Evolutionary conservation across 1,140 invertebrate genomes (phyloP), one percentile per base, ranked within the genome.

Genomic region (Rhopalosiphum maidis): DNA sequence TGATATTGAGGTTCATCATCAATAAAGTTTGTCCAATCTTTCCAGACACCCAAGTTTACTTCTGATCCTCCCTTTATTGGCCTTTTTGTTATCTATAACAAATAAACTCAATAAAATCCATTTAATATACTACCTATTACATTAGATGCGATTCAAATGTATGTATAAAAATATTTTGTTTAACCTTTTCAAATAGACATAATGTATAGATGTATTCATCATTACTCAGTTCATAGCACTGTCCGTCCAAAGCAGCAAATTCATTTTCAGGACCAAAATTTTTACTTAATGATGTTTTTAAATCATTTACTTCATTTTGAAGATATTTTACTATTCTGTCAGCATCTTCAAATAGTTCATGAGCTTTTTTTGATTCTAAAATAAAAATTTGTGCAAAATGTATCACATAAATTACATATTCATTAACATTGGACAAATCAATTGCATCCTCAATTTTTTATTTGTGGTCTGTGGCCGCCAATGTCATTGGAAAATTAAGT

Each of bases 171-270:
- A 25, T 90, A 55, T 23, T 18, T 54, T 30, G 1, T 25, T 1
- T 55, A 43, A 97, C 97, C 94, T 97, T 97, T 94, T 99, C 98
- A 95, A 99, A 99, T 68, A 98, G 97, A 96, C 99, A 99, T 11
- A 99, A 95, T 94, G 97, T 98, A 95, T 99, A 99, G 22, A 97
- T 96, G 95, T 99, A 99, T 95, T 99, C 99, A 89, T 98, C 96
- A 94, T 99, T 99, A 77, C 97, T 96, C 95, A 96, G 98, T 94
- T 99, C 98, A 94, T 98, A 99, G 95, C 99, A 99, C 94, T 99
- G 96, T 9, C 97, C 98, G 95, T 98, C 97, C 9, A 99, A 95
- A 11, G 97, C 95, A 1, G 98, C 97, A 96, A 97, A 99, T 95
- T 99, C 98, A 94, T 98, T 97, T 88, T 99, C 97, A 0, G 96